These are phyloP conservation scores for Semicossyphus pulcher DNA, from an alignment of 2,113 vertebrate genomes.

Conservation along the genomic window DNA sequence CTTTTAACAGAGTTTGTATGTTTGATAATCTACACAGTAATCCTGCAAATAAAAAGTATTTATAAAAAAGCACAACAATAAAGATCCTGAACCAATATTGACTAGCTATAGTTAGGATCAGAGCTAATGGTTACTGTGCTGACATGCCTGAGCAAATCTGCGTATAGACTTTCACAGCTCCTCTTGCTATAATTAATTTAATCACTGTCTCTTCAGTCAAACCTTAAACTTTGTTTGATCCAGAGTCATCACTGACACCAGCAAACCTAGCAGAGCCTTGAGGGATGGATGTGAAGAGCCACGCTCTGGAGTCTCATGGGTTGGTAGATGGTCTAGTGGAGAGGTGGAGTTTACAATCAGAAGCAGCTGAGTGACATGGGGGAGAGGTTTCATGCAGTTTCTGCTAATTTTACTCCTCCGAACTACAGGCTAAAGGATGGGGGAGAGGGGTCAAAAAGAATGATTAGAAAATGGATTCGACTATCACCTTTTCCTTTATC, in stretches of 20 bases:
- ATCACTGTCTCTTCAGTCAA: too few relatives aligned
- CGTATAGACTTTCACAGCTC: not conserved
- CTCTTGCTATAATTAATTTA: not conserved
- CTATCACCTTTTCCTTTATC: slow-evolving; percentile 99
- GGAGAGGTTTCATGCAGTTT: slow-evolving; percentile 92
- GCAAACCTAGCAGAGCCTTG: slow-evolving; percentile 41
- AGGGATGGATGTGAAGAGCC: slow-evolving; percentile 51
- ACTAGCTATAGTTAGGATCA: not conserved
- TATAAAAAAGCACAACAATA: too few relatives aligned
- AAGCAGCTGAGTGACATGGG: slow-evolving; percentile 95
- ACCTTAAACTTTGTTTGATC: not conserved
- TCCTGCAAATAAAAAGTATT: not conserved
- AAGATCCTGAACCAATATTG: not conserved
- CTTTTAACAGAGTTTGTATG: not conserved
- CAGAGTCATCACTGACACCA: slow-evolving; percentile 35
- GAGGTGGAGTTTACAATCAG: slow-evolving; percentile 76
- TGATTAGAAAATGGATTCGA: slow-evolving; percentile 93
- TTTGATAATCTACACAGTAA: not conserved
- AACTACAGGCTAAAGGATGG: slow-evolving; percentile 87
- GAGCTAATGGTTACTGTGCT: not conserved
- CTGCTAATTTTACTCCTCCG: slow-evolving; percentile 95
- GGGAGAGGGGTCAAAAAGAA: slow-evolving; percentile 81
- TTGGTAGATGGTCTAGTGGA: slow-evolving; percentile 86
- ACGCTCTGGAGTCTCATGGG: slow-evolving; percentile 50
- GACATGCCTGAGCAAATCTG: too few relatives aligned